phyloP scores from a whole-genome alignment of 1,140 invertebrate genomes.

The Rhyzopertha dominica region DNA sequence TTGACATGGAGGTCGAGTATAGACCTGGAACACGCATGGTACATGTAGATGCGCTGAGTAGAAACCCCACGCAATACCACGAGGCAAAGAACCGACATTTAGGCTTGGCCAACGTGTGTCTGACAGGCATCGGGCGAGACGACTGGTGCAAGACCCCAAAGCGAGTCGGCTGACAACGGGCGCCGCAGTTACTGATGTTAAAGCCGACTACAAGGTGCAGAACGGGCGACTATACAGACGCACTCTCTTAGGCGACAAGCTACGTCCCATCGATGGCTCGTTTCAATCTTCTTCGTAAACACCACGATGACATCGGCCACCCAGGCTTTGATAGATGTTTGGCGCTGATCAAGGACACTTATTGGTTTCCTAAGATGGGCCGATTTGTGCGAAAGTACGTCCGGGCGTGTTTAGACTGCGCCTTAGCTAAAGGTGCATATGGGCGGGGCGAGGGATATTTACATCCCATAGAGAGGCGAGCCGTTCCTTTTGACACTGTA shows the following conservation, averaged over 20 bases:
- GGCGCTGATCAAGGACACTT: conserved; percentile 14
- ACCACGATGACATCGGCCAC: conserved; percentile 34
- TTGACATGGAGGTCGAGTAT: conserved; percentile 16
- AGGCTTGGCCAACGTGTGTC: too few relatives aligned
- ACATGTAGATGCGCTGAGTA: conserved; percentile 23
- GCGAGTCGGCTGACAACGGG: conserved; percentile 20
- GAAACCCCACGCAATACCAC: too few relatives aligned
- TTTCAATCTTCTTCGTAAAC: conserved; percentile 16
- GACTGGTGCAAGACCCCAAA: conserved; percentile 6
- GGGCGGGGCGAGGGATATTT: conserved; percentile 18
- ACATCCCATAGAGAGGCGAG: conserved; percentile 15
- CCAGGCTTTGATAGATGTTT: conserved; percentile 19
- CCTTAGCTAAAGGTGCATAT: conserved; percentile 30
- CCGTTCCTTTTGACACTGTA: conserved; percentile 22
- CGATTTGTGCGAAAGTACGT: conserved; percentile 29
- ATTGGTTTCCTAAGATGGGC: conserved; percentile 26
- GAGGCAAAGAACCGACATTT: too few relatives aligned
- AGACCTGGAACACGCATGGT: conserved; percentile 11
- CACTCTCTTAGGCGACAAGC: too few relatives aligned
- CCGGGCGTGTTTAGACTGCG: conserved; percentile 34
- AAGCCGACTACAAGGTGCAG: conserved; percentile 19
- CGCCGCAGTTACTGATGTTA: conserved; percentile 19
- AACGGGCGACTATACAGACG: too few relatives aligned
- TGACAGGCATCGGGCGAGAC: not conserved
- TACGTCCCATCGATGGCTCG: conserved; percentile 2